Percentiles rank a stretch among this genome's conserved stretches.
phyloP scores from a whole-genome alignment of 2,797 vertebrate genomes.

The Bovichtus diacanthus region DNA sequence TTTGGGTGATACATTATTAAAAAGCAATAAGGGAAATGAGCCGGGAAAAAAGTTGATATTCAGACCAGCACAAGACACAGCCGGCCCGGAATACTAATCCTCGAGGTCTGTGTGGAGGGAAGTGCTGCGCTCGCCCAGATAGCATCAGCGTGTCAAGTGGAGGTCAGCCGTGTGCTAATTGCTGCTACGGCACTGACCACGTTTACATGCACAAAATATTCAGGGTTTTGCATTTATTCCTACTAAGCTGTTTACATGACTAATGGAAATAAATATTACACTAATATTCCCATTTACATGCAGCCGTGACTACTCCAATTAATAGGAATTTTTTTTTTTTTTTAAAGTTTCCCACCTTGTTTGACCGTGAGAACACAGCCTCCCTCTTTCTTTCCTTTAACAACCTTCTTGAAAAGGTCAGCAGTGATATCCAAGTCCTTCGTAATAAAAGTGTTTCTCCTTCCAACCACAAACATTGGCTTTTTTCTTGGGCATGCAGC shows the following conservation, averaged over 20 bases:
- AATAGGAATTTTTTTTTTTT: too few species aligned
- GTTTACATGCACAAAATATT: neutral
- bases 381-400: neutral
- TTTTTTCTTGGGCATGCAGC: too few species aligned
- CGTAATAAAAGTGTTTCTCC: neutral
- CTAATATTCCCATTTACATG: neutral
- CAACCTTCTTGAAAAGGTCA: neutral
- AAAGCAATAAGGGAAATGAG: conserved; percentile 23
- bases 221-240: neutral
- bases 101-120: conserved; percentile 11
- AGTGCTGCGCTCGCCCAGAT: conserved; percentile 30
- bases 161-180: conserved; percentile 47
- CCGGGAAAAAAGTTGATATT: conserved; percentile 9
- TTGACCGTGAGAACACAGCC: neutral
- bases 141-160: conserved; percentile 24
- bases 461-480: too few species aligned
- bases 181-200: conserved; percentile 1
- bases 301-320: neutral
- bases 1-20: conserved; percentile 16
- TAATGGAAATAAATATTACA: neutral
- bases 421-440: neutral
- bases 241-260: too few species aligned
- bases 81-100: conserved; percentile 43
- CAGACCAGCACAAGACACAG: neutral
- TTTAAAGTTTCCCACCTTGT: neutral